These are phyloP conservation scores for Labeo rohita DNA, from an alignment of 2,113 vertebrate species.

Conservation along the genomic window DNA sequence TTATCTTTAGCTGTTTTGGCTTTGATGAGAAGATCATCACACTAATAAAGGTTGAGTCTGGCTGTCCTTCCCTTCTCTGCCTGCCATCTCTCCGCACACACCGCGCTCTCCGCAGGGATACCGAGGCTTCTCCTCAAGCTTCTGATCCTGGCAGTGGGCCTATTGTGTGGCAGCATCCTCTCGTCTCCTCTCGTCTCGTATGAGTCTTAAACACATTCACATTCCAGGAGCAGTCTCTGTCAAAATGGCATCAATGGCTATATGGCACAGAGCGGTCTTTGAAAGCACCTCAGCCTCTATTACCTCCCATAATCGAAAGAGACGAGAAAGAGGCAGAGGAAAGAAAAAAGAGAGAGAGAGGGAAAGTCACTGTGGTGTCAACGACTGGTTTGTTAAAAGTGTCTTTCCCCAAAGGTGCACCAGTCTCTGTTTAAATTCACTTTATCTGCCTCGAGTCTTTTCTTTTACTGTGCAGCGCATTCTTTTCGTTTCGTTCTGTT, in stretches of 20 bases:
- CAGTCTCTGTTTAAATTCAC: conserved; percentile 55
- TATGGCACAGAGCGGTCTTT: conserved; percentile 29
- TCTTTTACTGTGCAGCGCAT: neutral
- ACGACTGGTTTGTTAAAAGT: conserved; percentile 37
- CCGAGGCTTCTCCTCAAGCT: conserved; percentile 15
- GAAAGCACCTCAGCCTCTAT: conserved; percentile 29
- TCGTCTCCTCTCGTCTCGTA: conserved; percentile 8
- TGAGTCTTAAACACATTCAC: conserved; percentile 42
- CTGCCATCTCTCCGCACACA: conserved; percentile 36
- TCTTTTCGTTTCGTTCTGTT: conserved; percentile 12
- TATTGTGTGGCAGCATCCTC: conserved; percentile 15
- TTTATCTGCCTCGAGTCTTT: conserved; percentile 23
- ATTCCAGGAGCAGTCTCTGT: conserved; percentile 39
- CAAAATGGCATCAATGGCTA: conserved; percentile 36
- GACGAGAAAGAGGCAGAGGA: conserved; percentile 1
- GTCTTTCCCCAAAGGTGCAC: conserved; percentile 45
- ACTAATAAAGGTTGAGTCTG: conserved; percentile 48
- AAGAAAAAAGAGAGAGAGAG: neutral
- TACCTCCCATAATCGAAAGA: conserved; percentile 33
- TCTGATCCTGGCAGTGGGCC: conserved; percentile 3
- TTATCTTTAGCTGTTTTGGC: neutral
- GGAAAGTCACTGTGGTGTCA: conserved; percentile 40
- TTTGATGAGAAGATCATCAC: conserved; percentile 44
- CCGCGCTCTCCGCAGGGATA: conserved; percentile 6
- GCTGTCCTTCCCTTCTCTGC: conserved; percentile 24